These are phyloP conservation scores for Osmerus mordax DNA, from an alignment of 2,113 vertebrate genomes.

Conservation along the genomic window DNA sequence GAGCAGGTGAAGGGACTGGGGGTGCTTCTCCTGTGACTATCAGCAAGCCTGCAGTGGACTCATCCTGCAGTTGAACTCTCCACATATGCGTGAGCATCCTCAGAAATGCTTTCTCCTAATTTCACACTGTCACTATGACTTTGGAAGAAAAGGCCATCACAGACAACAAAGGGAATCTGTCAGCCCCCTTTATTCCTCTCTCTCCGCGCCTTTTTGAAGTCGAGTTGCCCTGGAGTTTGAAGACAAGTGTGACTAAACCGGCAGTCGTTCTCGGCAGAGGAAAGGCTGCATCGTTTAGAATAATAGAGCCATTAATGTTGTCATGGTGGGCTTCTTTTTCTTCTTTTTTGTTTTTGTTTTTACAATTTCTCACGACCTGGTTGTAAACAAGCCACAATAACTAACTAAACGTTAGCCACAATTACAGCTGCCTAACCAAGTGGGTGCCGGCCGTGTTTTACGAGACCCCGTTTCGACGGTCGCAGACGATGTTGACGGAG, in stretches of 20 bases:
- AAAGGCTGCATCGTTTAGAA: slow-evolving; percentile 51
- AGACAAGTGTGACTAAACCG: slow-evolving; percentile 53
- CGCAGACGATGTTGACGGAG: slow-evolving; percentile 28
- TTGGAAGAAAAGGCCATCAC: slow-evolving; percentile 38
- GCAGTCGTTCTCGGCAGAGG: slow-evolving; percentile 27
- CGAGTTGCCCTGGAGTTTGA: slow-evolving; percentile 28
- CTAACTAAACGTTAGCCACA: slow-evolving; percentile 4
- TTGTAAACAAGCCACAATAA: slow-evolving; percentile 22
- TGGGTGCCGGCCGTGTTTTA: slow-evolving; percentile 25
- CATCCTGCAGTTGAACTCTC: slow-evolving; percentile 39
- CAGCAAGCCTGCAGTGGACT: background rate
- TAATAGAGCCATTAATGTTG: slow-evolving; percentile 58
- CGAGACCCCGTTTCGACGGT: slow-evolving; percentile 23
- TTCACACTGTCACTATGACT: slow-evolving; percentile 47
- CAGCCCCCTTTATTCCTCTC: slow-evolving; percentile 42
- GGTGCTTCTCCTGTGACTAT: no score
- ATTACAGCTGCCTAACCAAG: slow-evolving; percentile 21
- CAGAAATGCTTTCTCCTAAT: slow-evolving; percentile 35
- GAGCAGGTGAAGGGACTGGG: background rate
- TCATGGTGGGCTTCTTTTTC: slow-evolving; percentile 10
- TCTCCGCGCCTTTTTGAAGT: slow-evolving; percentile 49
- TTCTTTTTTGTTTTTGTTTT: no score
- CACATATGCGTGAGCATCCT: background rate
- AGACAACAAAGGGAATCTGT: slow-evolving; percentile 45
- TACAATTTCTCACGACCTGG: slow-evolving; percentile 40